Evolutionary conservation across 2,113 vertebrate genomes (phyloP).

Genomic region (Hemibates koningsi): DNA sequence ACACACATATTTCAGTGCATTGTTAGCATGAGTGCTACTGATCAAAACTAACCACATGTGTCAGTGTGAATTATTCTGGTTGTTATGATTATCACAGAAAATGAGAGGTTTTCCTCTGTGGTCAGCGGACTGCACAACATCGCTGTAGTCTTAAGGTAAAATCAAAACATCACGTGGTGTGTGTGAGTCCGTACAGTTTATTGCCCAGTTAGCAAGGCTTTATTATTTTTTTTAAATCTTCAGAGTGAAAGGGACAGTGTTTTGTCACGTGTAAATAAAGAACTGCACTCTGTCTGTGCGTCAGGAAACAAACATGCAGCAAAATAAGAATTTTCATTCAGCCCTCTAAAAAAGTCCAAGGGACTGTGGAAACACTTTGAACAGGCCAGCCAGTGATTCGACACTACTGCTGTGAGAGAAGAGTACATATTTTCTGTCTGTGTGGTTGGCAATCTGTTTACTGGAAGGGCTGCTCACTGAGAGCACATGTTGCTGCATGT

Average conservation of each 20-base stretch:
- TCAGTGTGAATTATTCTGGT: neutral
- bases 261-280: conserved; percentile 45
- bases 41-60: neutral
- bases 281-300: conserved; percentile 45
- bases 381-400: conserved; percentile 72
- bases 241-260: conserved; percentile 45
- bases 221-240: neutral
- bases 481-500: conserved; percentile 72
- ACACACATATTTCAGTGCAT: neutral
- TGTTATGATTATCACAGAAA: conserved; percentile 8
- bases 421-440: conserved; percentile 73
- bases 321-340: conserved; percentile 40
- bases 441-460: conserved; percentile 74
- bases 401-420: conserved; percentile 51
- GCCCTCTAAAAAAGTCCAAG: conserved; percentile 20
- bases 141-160: conserved; percentile 12
- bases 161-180: conserved; percentile 34
- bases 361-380: conserved; percentile 69
- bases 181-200: conserved; percentile 13
- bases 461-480: conserved; percentile 60
- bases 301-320: conserved; percentile 49
- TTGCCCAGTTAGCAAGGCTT: conserved; percentile 23
- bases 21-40: neutral
- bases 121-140: conserved; percentile 19
- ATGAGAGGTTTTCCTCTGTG: conserved; percentile 27